These are phyloP conservation scores for Heliothis virescens DNA, from an alignment of 1,140 invertebrate genomes.

Conservation along the genomic window DNA sequence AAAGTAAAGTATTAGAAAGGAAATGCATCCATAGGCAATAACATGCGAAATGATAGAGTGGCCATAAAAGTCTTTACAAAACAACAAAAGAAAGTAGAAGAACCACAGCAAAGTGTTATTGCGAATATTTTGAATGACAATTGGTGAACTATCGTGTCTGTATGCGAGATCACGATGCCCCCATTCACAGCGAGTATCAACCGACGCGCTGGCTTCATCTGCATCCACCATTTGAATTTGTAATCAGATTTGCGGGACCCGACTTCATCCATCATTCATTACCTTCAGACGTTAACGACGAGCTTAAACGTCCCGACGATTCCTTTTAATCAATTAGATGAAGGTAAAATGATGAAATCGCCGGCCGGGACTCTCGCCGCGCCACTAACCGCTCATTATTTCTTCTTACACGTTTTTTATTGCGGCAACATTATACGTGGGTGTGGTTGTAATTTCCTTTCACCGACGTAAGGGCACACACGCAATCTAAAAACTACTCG, in stretches of 20 bases:
- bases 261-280: conserved; percentile 80
- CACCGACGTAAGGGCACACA: conserved; percentile 86
- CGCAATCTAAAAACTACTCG: conserved; percentile 67
- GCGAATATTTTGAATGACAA: conserved; percentile 68
- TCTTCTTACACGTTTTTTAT: conserved; percentile 86
- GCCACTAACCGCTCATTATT: conserved; percentile 86
- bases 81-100: conserved; percentile 18
- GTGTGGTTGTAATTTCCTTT: conserved; percentile 86
- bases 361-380: conserved; percentile 71
- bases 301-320: conserved; percentile 56
- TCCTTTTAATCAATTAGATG: conserved; percentile 81
- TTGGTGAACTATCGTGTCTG: conserved; percentile 44
- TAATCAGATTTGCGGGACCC: conserved; percentile 73
- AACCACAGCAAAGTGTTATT: conserved; percentile 13
- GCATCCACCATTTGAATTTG: conserved; percentile 80
- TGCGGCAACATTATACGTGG: conserved; percentile 86
- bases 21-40: not conserved
- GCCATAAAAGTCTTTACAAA: conserved; percentile 13
- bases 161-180: conserved; percentile 67
- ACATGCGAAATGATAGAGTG: conserved; percentile 1
- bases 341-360: conserved; percentile 80
- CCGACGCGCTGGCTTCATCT: conserved; percentile 69
- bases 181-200: conserved; percentile 75
- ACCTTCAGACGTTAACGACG: conserved; percentile 58
- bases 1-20: not conserved